These are phyloP conservation scores for Drosophila sucinea DNA, from an alignment of 1,140 invertebrate genomes.

Conservation along the genomic window DNA sequence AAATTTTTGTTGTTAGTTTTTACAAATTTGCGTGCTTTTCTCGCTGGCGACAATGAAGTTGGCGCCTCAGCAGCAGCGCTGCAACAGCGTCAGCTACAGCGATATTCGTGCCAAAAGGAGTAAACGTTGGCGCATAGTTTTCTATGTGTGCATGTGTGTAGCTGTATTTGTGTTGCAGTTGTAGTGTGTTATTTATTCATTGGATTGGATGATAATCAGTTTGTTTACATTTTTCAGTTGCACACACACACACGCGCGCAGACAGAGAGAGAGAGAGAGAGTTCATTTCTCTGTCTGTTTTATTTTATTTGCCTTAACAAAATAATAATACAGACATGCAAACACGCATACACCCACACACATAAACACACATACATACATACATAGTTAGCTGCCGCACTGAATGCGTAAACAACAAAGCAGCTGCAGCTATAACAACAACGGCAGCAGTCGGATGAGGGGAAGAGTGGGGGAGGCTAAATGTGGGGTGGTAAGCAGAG, in stretches of 20 bases:
- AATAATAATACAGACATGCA: constrained; percentile 76
- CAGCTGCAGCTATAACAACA: constrained; percentile 71
- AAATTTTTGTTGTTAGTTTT: not conserved
- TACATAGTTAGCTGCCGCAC: constrained; percentile 30
- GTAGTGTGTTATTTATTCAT: constrained; percentile 79
- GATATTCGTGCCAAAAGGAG: constrained; percentile 54
- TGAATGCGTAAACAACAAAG: constrained; percentile 76
- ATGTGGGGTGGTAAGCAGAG: not conserved
- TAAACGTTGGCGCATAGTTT: constrained; percentile 38
- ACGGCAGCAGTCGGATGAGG: constrained; percentile 37
- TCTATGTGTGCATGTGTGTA: not conserved
- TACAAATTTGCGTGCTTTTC: not conserved
- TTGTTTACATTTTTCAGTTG: constrained; percentile 83
- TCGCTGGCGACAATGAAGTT: constrained; percentile 32
- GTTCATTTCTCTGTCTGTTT: constrained; percentile 64
- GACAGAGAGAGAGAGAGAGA: constrained; percentile 29
- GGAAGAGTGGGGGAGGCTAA: not conserved
- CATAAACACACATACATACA: constrained; percentile 48
- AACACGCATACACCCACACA: constrained; percentile 49
- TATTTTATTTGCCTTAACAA: constrained; percentile 78
- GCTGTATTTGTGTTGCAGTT: constrained; percentile 10
- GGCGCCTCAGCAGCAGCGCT: not conserved
- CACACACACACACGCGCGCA: constrained; percentile 37
- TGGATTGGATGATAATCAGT: constrained; percentile 82
- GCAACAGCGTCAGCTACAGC: constrained; percentile 2